Evolutionary conservation across 37 sponge, comb jelly and placozoan genomes (phyloP).

Genomic region (Axinella damicornis): DNA sequence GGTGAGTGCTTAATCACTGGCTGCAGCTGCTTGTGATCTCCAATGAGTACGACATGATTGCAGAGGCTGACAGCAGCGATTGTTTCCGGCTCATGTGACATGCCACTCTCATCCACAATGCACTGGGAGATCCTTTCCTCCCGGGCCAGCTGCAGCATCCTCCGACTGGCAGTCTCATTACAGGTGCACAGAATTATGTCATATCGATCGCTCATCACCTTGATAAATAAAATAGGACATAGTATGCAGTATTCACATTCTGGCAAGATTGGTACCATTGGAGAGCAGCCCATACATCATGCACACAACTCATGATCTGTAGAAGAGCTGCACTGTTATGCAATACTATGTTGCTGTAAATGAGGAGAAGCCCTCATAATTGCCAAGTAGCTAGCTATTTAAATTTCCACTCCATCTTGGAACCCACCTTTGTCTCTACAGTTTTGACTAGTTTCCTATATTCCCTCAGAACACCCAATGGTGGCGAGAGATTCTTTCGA

Average conservation of each 20-base stretch:
- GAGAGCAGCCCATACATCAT: too few relatives aligned
- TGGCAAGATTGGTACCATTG: too few relatives aligned
- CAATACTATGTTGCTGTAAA: too few relatives aligned
- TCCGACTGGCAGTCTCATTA: slow-evolving; percentile 47
- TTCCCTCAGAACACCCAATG: background rate
- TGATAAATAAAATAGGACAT: too few relatives aligned
- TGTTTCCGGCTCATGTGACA: slow-evolving; percentile 57
- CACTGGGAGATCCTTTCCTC: background rate
- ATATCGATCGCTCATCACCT: background rate
- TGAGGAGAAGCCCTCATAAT: too few relatives aligned
- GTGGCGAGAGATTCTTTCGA: background rate
- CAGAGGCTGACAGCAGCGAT: slow-evolving; percentile 42
- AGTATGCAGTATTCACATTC: too few relatives aligned
- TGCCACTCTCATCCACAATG: slow-evolving; percentile 64
- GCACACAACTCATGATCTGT: too few relatives aligned
- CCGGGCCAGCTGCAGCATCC: background rate
- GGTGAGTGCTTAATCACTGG: slow-evolving; percentile 41
- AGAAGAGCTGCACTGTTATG: too few relatives aligned
- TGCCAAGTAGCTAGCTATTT: too few relatives aligned
- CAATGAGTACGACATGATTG: slow-evolving; percentile 55
- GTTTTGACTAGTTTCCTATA: background rate
- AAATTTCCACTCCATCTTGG: too few relatives aligned
- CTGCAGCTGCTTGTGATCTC: slow-evolving; percentile 69
- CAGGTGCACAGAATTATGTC: slow-evolving; percentile 63
- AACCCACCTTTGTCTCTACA: background rate